phyloP scores from a whole-genome alignment of 2,113 vertebrate species.

The Geococcyx californianus region DNA sequence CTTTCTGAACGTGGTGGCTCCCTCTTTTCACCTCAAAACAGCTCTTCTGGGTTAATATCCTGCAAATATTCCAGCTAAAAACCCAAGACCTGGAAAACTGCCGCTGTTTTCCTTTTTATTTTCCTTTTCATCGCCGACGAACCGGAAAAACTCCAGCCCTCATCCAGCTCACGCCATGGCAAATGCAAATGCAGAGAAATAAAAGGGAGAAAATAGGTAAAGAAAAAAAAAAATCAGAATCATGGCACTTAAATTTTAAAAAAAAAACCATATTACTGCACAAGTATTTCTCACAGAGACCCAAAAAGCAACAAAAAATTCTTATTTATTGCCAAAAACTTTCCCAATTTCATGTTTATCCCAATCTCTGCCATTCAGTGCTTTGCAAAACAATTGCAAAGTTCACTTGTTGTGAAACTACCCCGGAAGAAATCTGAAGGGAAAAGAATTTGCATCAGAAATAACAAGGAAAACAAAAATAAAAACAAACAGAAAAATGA shows the following conservation, averaged over 20 bases:
- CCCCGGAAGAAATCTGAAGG: rapidly evolving
- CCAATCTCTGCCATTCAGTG: rapidly evolving
- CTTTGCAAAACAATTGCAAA: not conserved
- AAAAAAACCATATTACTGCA: too few species aligned
- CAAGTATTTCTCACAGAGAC: not conserved
- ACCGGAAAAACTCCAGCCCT: not conserved
- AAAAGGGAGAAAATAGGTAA: not conserved
- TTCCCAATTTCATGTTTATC: rapidly evolving
- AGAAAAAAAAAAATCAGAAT: not conserved
- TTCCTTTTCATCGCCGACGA: not conserved
- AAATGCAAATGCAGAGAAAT: not conserved
- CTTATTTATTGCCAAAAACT: not conserved
- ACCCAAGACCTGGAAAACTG: not conserved
- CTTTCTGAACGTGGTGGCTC: rapidly evolving
- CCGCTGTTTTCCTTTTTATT: not conserved
- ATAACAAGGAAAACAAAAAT: not conserved
- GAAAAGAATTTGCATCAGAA: not conserved
- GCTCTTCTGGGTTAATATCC: not conserved
- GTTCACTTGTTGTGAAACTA: not conserved
- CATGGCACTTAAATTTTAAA: too few species aligned
- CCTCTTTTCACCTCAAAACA: rapidly evolving
- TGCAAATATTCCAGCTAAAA: not conserved
- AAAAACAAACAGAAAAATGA: not conserved
- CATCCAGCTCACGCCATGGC: rapidly evolving
- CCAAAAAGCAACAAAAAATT: not conserved